Evolutionary conservation across 2,888 invertebrate species (phyloP).

Genomic region (Adela reaumurella): DNA sequence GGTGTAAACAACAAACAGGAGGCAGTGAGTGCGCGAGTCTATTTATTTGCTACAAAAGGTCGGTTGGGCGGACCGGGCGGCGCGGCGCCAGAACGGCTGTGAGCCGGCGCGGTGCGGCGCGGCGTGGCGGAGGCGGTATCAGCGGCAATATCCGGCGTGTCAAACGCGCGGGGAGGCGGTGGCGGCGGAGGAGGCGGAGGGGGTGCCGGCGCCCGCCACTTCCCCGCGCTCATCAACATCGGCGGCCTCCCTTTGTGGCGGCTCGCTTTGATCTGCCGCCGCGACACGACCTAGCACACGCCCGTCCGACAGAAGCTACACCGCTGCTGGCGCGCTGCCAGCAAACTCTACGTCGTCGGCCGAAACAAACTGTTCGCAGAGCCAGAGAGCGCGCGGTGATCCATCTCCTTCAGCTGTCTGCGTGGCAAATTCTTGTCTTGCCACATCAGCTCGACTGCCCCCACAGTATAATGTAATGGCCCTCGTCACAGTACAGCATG

Average conservation of each 20-base stretch:
- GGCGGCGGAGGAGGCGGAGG: not conserved
- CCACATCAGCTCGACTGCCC: too few species aligned
- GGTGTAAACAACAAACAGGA: not conserved
- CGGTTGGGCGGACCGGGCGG: too few species aligned
- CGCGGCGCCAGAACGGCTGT: too few species aligned
- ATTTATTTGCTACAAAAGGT: not conserved
- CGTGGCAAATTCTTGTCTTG: too few species aligned
- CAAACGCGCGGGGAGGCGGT: not conserved
- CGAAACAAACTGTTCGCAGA: too few species aligned
- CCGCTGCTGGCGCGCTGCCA: too few species aligned
- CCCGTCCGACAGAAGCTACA: not conserved
- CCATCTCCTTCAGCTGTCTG: too few species aligned
- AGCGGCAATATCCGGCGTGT: not conserved
- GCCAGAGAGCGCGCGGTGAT: too few species aligned
- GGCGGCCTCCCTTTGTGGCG: constrained; percentile 12
- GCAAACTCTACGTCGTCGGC: too few species aligned
- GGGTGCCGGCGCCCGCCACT: not conserved
- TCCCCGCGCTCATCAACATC: not conserved
- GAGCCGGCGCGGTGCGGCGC: not conserved
- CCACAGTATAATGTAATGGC: too few species aligned
- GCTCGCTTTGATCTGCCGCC: constrained; percentile 23
- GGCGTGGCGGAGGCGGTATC: not conserved
- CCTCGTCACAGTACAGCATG: too few species aligned
- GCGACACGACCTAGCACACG: constrained; percentile 10
- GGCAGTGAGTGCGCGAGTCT: not conserved